Base-by-base conservation (phyloP, 2,888 invertebrate genomes). In the Hirtodrosophila confusa region DNA sequence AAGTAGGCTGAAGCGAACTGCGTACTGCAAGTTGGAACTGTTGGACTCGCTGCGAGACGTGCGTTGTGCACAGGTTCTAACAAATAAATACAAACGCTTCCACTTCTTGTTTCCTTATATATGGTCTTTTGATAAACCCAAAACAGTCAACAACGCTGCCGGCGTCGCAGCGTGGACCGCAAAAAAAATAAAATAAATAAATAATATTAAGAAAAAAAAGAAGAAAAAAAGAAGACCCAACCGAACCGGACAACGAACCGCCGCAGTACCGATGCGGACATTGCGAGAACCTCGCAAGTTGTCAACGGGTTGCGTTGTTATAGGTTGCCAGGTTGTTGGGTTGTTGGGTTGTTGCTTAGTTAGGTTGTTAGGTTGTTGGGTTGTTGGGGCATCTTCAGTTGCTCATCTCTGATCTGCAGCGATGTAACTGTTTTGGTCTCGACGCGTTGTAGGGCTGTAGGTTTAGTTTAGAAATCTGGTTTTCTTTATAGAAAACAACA, bases 91-190 rank as follows among this genome's bases (percentile, higher is more conserved):
- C 88, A 78, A 80, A 75, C 65, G 74, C 78, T 85, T 75, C 69
- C 67, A 78, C 77, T 80, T 80, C 89, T 87, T 85, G 89, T 89
- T 90, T 90, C 90, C 89, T 90, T 90, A 88, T 90, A 90, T 90
- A 87, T 89, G 78, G 69, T 83, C 78, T 77, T 80, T 75, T 75
- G 75, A 65, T 79, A 70, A 57, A 53, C 51, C 49, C 36, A n/a
- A 31, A 53, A 2, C 27, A 11, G 47, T 48, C 56, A 45, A 10
- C 56, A 44, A 37, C 69, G 75, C 73, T 61, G 73, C 57, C 65
- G 63, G 60, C 75, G 76, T 60, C 76, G 62, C 56, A 11, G 41
- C 71, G 50, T 49, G 31, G 33, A 57, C 17, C 36, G 43, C 37
- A 35, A 17, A 24, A 12, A 36, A 40, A 39, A 56, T 39, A 53